phyloP scores from a whole-genome alignment of 1,140 invertebrate species.

The Musca vetustissima region DNA sequence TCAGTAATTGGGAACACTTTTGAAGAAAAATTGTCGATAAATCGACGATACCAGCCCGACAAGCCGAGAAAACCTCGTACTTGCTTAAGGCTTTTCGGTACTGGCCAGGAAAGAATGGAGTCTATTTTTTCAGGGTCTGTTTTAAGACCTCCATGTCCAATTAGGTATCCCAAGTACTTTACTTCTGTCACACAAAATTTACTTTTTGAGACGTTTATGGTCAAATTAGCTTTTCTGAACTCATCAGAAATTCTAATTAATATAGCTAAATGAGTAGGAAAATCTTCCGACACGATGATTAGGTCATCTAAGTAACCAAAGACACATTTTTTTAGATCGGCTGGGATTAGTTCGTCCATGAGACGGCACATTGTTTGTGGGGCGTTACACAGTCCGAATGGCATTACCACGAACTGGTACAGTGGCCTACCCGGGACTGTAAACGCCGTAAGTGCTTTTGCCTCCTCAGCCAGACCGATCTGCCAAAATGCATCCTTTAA shows the following conservation, averaged over 20 bases:
- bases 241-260: neutral
- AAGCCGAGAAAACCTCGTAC: neutral
- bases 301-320: neutral
- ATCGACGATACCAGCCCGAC: neutral
- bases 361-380: neutral
- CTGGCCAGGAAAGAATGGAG: neutral
- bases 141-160: too few species aligned
- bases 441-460: neutral
- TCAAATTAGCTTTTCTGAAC: neutral
- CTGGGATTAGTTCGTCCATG: neutral
- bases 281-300: neutral
- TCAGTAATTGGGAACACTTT: slow-evolving; percentile 1
- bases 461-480: too few species aligned
- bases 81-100: neutral
- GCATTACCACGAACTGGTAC: neutral
- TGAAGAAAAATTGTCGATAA: neutral
- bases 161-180: neutral
- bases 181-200: neutral
- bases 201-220: neutral
- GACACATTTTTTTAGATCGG: neutral
- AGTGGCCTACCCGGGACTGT: neutral
- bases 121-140: neutral
- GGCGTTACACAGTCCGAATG: neutral
- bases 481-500: slow-evolving; percentile 14
- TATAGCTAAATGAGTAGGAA: neutral